phyloP scores from a whole-genome alignment of 2,888 invertebrate genomes.

The Meghimatium bilineatum region DNA sequence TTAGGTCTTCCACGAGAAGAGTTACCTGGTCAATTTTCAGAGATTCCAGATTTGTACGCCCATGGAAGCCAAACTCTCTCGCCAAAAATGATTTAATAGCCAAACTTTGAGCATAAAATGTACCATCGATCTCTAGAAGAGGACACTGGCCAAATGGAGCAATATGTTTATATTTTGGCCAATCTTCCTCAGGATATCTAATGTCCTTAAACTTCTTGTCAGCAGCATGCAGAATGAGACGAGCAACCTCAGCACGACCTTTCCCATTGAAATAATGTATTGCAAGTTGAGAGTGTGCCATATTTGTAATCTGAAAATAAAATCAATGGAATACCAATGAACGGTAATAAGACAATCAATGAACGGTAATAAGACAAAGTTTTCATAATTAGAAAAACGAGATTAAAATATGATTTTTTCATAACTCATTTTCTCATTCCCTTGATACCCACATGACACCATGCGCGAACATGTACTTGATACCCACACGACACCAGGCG shows the following conservation, averaged over 20 bases:
- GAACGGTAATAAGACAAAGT: too few relatives aligned
- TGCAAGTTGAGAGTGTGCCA: conserved; percentile 27
- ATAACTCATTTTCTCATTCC: too few relatives aligned
- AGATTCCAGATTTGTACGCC: conserved; percentile 50
- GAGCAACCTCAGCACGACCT: conserved; percentile 28
- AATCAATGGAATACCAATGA: neutral
- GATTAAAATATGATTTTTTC: too few relatives aligned
- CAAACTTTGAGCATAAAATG: conserved; percentile 27
- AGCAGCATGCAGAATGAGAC: conserved; percentile 27
- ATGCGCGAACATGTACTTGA: too few relatives aligned
- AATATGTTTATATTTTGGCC: conserved; percentile 24
- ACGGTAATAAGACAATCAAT: neutral
- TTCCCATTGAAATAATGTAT: conserved; percentile 19
- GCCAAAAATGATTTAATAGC: conserved; percentile 48
- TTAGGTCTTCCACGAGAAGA: conserved; percentile 49
- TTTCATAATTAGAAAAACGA: too few relatives aligned
- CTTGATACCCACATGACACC: too few relatives aligned
- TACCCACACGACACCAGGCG: too few relatives aligned
- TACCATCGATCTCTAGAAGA: conserved; percentile 42
- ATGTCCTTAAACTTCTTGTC: conserved; percentile 34
- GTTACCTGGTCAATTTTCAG: conserved; percentile 51
- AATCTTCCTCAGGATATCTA: conserved; percentile 3
- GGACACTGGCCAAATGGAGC: conserved; percentile 40
- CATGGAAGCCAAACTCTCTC: conserved; percentile 52
- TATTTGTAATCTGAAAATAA: neutral